These are phyloP conservation scores for Zaprionus camerounensis DNA, from an alignment of 1,140 invertebrate species.

Conservation along the genomic window DNA sequence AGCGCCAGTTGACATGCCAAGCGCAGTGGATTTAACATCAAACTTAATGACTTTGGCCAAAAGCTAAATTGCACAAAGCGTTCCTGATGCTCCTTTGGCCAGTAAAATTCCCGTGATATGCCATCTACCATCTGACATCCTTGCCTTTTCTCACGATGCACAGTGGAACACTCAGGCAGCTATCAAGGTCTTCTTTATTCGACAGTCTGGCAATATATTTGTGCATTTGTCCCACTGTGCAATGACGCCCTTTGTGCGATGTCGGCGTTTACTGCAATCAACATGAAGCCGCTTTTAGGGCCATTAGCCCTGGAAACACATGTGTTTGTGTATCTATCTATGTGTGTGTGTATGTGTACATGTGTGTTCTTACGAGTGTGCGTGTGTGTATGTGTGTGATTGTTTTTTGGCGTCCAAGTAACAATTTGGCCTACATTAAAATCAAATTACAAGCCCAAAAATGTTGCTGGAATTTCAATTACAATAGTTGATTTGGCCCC, in stretches of 20 bases:
- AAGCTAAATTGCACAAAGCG: constrained; percentile 77
- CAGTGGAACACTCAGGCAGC: background rate
- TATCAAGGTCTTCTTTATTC: background rate
- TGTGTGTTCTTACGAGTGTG: background rate
- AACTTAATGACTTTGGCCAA: constrained; percentile 74
- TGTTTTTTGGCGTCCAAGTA: constrained; percentile 12
- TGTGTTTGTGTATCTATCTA: background rate
- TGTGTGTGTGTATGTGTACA: background rate
- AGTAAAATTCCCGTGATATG: background rate
- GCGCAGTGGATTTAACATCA: constrained; percentile 65
- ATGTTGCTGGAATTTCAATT: constrained; percentile 66
- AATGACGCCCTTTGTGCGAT: background rate
- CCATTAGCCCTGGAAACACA: constrained; percentile 47
- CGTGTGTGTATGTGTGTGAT: constrained; percentile 3
- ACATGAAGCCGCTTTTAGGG: constrained; percentile 56
- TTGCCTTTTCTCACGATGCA: background rate
- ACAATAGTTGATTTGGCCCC: constrained; percentile 53
- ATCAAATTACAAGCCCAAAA: constrained; percentile 65
- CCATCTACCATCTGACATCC: background rate
- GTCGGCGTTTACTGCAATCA: constrained; percentile 50
- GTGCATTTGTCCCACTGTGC: background rate
- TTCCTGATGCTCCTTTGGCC: constrained; percentile 4
- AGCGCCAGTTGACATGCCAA: constrained; percentile 61
- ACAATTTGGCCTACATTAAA: constrained; percentile 54
- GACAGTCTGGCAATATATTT: too few species aligned